Percentiles rank a stretch among this genome's conserved stretches.
Evolutionary conservation across 2,797 vertebrate species (phyloP).

Genomic region (Acipenser ruthenus): DNA sequence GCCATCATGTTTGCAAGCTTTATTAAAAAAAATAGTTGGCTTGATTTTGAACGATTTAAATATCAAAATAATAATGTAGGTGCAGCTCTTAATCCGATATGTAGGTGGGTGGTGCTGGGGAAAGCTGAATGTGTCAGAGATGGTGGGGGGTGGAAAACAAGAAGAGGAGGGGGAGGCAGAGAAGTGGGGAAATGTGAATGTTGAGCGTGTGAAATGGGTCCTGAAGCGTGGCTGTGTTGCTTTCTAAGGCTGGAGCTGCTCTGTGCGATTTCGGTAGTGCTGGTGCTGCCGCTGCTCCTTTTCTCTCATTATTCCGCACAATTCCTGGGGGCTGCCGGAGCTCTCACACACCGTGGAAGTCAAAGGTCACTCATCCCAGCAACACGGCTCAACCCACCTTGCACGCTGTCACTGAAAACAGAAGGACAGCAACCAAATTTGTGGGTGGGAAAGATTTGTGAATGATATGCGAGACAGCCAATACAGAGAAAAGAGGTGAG

Average conservation of each 20-base stretch:
- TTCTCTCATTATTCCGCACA: slow-evolving; percentile 10
- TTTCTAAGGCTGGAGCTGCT: slow-evolving; percentile 3
- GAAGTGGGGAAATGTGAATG: slow-evolving; percentile 4
- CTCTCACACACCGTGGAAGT: slow-evolving; percentile 24
- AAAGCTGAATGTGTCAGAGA: slow-evolving; percentile 36
- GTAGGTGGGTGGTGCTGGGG: slow-evolving; percentile 27
- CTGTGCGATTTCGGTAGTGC: slow-evolving; percentile 11
- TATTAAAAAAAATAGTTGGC: slow-evolving; percentile 10
- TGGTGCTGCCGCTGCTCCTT: slow-evolving; percentile 10
- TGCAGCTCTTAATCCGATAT: slow-evolving; percentile 20
- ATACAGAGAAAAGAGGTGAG: neutral
- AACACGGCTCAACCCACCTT: slow-evolving; percentile 32
- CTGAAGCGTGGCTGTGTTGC: slow-evolving; percentile 11
- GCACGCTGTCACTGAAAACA: slow-evolving; percentile 25
- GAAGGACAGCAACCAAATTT: slow-evolving; percentile 25
- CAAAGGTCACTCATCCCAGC: slow-evolving; percentile 39
- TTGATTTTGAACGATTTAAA: slow-evolving; percentile 7
- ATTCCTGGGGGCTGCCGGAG: neutral
- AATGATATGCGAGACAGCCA: slow-evolving; percentile 1
- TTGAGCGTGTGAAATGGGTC: slow-evolving; percentile 12
- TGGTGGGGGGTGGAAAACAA: slow-evolving; percentile 25
- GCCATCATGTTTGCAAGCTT: slow-evolving; percentile 64
- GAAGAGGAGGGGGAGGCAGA: slow-evolving; percentile 11
- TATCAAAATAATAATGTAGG: slow-evolving; percentile 14
- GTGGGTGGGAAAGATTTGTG: neutral